Evolutionary conservation across 1,140 invertebrate species (phyloP), one percentile per base, ranked within the genome.

Genomic region (Pararge aegeria): DNA sequence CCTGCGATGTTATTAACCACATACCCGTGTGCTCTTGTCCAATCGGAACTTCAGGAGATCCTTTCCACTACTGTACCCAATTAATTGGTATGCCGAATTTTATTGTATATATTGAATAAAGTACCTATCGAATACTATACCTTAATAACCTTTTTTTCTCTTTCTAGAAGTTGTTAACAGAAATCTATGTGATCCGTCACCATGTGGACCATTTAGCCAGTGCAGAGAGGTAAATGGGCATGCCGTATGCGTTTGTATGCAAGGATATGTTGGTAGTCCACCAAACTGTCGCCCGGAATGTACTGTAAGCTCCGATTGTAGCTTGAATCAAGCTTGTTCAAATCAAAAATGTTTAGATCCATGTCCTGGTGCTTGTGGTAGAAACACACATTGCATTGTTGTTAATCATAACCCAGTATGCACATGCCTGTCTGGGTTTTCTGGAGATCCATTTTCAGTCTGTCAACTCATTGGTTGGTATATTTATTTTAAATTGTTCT

Each of bases 1-100:
- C 92, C 20, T 97, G 96, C 76, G 93, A 95, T 76, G 95, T 96
- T 1, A 92, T 95, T 3, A 96, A 96, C 74, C 95, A 96, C 69
- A 93, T 95, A 61, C 93, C 94, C 2, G 93, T 93, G 71, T 95
- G 94, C 66, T 92, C 92, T 29, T 95, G 94, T 82, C 91, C 92
- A 30, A 18, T 81, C 24, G 93, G 93, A 7, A 93, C 91, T 61
- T 93, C 93, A 18, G 94, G 95, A 42, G 95, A 97, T 91, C 95
- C 96, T 19, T 96, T 96, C 77, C 90, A 93, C 21, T 82, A 91
- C 15, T 95, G 94, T 71, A 77, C 68, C 19, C 70, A 77, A 78
- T 38, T 85, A 54, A 61, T 55, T 48, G 91, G 91, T 88, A 90
- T 81, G 69, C 91, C 42, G 46, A n/a, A n/a, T n/a, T 27, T 29